Evolutionary conservation across 2,113 vertebrate species (phyloP), one percentile per base, ranked within the genome.

Genomic region (Cyprinus carpio): DNA sequence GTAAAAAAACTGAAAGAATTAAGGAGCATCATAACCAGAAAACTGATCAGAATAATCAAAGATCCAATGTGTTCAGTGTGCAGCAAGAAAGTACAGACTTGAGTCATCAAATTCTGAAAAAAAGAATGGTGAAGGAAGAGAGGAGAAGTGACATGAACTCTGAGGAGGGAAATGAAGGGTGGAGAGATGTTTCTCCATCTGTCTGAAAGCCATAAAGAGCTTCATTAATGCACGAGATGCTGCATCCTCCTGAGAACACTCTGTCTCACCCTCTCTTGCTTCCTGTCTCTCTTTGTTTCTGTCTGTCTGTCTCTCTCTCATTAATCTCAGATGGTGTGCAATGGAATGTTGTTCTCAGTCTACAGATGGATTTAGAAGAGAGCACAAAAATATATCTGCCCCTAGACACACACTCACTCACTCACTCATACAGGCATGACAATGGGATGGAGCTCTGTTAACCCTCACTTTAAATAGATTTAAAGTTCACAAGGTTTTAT

Each of bases 311-410:
- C 49, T 77, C 8, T 79, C 56, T 79, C 76, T 62, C 56, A 60
- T 62, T 40, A 60, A 34, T 79, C 76, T 79, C 56, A 89, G 83
- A 90, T 80, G 81, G 90, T 89, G 67, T 88, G 87, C 92, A 92
- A 91, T 85, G 89, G 91, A 92, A 93, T 94, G 92, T 84, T 88
- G 60, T 85, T 89, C 78, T 85, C 62, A 80, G 46, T 64, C 81
- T 85, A 77, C 85, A 84, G 82, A 90, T 89, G 87, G 81, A 81
- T 90, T 88, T 88, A 89, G 65, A 87, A 90, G 87, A 62, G 79
- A 64, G 31, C 43, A 56, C 77, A 37, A 62, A 31, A 31, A 65
- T 76, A 80, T 56, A 67, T 65, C 71, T 82, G 86, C 88, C 51
- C 34, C 85, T 67, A 89, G 31, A 85, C 86, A 86, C 75, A 34